phyloP scores from a whole-genome alignment of 2,888 invertebrate genomes.

The Chalcis sispes region DNA sequence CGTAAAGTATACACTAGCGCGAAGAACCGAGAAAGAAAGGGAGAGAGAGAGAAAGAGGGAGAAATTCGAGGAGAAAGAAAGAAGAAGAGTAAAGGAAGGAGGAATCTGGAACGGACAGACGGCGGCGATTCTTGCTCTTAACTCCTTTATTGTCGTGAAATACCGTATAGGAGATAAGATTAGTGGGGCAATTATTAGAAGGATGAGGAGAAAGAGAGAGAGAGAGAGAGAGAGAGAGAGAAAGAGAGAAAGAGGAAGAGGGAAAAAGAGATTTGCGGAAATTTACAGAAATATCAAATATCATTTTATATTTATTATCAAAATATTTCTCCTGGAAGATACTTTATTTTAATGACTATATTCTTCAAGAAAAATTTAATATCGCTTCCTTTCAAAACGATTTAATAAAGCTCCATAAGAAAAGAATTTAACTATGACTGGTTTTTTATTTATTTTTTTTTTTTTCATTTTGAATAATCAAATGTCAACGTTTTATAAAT shows the following conservation, averaged over 20 bases:
- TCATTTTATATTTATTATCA: too few species aligned
- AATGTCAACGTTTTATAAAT: too few species aligned
- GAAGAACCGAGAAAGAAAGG: neutral
- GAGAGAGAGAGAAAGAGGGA: neutral
- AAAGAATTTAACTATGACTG: too few species aligned
- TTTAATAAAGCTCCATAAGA: too few species aligned
- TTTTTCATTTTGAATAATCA: too few species aligned
- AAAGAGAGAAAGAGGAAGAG: too few species aligned
- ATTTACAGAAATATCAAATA: slow-evolving; percentile 25
- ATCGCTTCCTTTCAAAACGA: too few species aligned
- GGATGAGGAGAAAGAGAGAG: neutral
- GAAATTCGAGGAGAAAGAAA: neutral
- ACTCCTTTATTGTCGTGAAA: slow-evolving; percentile 51
- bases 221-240: too few species aligned
- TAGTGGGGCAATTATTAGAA: slow-evolving; percentile 49
- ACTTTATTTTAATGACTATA: too few species aligned
- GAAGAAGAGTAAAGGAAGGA: neutral
- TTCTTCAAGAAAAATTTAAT: too few species aligned
- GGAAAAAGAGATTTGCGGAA: neutral
- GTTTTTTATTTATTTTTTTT: too few species aligned
- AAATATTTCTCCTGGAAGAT: too few species aligned
- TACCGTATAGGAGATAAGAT: slow-evolving; percentile 35
- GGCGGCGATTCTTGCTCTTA: slow-evolving; percentile 46
- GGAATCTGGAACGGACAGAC: slow-evolving; percentile 50
- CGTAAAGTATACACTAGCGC: slow-evolving; percentile 49